Conservation (phyloP, 2,113 vertebrate genomes). For the Glaucidium brasilianum region DNA sequence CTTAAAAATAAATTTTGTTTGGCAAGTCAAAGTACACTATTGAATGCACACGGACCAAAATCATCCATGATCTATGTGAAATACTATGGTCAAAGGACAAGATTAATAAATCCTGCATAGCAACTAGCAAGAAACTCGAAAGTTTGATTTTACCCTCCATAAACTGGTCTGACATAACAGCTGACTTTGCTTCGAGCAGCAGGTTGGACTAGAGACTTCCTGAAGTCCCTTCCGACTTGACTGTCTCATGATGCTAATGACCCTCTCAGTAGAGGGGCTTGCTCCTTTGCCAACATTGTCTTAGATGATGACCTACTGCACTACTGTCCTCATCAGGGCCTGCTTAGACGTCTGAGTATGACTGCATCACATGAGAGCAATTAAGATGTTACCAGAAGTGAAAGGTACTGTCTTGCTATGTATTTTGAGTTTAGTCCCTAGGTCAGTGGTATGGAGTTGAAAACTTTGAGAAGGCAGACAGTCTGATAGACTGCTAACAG, state of each 20-base stretch:
- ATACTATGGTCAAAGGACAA: not conserved
- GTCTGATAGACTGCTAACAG: not conserved
- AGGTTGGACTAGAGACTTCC: not conserved
- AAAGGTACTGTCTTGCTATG: not conserved
- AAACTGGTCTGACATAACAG: not conserved
- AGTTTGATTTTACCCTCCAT: not conserved
- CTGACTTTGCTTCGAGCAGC: not conserved
- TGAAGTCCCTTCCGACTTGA: not conserved
- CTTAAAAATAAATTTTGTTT: not conserved
- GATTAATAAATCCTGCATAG: not conserved
- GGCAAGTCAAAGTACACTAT: not conserved
- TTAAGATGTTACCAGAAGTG: not conserved
- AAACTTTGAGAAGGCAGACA: not conserved
- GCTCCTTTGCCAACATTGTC: not conserved
- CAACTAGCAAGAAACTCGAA: not conserved
- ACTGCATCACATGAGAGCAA: not conserved
- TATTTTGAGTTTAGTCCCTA: not conserved
- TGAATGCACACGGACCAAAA: not conserved
- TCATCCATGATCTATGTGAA: not conserved
- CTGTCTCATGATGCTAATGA: not conserved
- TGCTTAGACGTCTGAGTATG: not conserved
- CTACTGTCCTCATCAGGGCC: not conserved
- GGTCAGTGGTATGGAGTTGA: not conserved
- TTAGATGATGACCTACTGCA: accelerated
- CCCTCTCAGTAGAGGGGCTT: not conserved